Evolutionary conservation across 2,888 invertebrate genomes (phyloP), one percentile per base, ranked within the genome.

Genomic region (Brassicogethes aeneus): DNA sequence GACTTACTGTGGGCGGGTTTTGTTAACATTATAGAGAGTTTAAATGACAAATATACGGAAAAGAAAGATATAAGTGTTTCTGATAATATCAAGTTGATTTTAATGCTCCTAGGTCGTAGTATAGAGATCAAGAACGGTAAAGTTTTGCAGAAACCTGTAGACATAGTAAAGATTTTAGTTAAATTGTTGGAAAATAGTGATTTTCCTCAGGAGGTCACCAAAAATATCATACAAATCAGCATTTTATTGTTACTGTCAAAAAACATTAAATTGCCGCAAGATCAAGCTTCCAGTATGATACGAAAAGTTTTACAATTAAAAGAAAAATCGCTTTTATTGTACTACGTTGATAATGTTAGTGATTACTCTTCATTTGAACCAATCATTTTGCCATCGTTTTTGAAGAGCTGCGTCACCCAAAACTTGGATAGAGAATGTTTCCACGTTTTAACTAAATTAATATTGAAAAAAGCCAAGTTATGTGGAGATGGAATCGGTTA

Each of bases 351-450:
- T 53, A 75, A 78, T 61, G 75, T 86, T 2, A 71, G 76, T 29
- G 64, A 72, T 17, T 82, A 81, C 57, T 72, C 80, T 0, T 78
- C 80, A 37, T 87, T 86, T 62, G 86, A 88, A 58, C 72, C 80
- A 48, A 70, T 84, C 17, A 75, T 88, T 45, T 65, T 88, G 37
- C 85, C 86, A 0, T 71, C 74, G 12, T 77, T 84, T 44, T 54
- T 86, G 16, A 75, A 75, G 39, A 75, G 74, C 54, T 76, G 79
- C 23, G 55, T 71, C 13, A 73, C 76, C 37, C 66, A 68, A 0
- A 64, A 71, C 41, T 74, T 80, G 40, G 74, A 79, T 48, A 58
- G 61, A 23, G 66, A 74, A 29, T 72, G 74, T 2, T 69, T 87
- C 53, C 65, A 73, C 34, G 70, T 85, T 16, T 61, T 88, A 12